Conservation (phyloP, 2,797 vertebrate genomes). For the Echeneis naucrates region DNA sequence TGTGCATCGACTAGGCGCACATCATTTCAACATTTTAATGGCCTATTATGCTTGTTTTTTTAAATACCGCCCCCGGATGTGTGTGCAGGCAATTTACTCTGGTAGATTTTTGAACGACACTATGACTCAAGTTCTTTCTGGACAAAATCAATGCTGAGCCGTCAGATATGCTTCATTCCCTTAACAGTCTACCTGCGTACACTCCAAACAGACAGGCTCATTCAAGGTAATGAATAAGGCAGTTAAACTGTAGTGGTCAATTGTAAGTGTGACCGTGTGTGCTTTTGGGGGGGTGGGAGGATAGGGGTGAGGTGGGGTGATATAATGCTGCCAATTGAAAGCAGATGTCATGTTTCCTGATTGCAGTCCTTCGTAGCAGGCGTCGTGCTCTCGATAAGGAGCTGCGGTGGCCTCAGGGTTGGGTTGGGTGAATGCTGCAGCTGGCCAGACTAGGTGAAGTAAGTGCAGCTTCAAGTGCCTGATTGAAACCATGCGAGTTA, state of each 20-base stretch:
- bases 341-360: conserved; percentile 82
- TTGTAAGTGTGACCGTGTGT: conserved; percentile 42
- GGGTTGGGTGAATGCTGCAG: conserved; percentile 55
- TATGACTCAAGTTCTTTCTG: conserved; percentile 38
- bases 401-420: conserved; percentile 47
- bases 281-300: conserved; percentile 4
- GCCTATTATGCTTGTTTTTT: conserved; percentile 40
- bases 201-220: conserved; percentile 64
- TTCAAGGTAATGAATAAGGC: conserved; percentile 51
- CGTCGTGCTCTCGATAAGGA: conserved; percentile 52
- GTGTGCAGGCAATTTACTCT: conserved; percentile 30
- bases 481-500: conserved; percentile 75
- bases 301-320: conserved; percentile 3
- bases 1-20: conserved; percentile 1
- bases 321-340: conserved; percentile 72
- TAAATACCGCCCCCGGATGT: conserved; percentile 6
- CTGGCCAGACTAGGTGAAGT: conserved; percentile 46
- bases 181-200: conserved; percentile 54
- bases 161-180: conserved; percentile 29
- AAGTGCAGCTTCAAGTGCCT: conserved; percentile 45
- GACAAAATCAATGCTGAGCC: conserved; percentile 52
- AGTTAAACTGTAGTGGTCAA: conserved; percentile 54
- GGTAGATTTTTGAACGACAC: conserved; percentile 30
- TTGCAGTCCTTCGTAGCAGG: conserved; percentile 65
- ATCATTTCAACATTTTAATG: conserved; percentile 24